Conservation (phyloP, 2,888 invertebrate genomes). For the Caenorhabditis japonica region DNA sequence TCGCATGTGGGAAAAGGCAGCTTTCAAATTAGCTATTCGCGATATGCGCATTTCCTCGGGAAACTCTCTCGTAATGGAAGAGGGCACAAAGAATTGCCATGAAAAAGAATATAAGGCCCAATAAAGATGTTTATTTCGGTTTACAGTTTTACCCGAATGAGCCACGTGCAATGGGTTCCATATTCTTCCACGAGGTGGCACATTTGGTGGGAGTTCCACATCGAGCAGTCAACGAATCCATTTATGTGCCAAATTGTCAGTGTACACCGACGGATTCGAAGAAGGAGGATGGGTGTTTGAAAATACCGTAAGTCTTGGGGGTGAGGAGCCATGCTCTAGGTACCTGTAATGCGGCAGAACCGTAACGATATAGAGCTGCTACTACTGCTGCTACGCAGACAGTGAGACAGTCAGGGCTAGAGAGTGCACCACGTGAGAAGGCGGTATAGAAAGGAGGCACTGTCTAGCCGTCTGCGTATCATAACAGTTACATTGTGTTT, state of each 20-base stretch:
- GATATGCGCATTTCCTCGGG: constrained; percentile 27
- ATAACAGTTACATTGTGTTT: too few species aligned
- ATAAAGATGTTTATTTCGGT: too few species aligned
- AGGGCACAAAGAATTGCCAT: constrained; percentile 34
- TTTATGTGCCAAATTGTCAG: constrained; percentile 59
- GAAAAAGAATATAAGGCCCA: too few species aligned
- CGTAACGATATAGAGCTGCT: too few species aligned
- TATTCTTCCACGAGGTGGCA: constrained; percentile 75
- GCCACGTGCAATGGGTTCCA: constrained; percentile 76
- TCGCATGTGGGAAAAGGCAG: constrained; percentile 20
- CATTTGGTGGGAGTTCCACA: constrained; percentile 74
- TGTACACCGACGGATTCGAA: constrained; percentile 38
- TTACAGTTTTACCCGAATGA: constrained; percentile 75
- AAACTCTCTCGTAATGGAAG: constrained; percentile 34
- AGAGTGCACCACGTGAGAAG: too few species aligned
- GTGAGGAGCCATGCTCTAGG: neutral
- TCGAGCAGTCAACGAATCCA: constrained; percentile 49
- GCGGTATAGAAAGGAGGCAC: too few species aligned
- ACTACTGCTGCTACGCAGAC: too few species aligned
- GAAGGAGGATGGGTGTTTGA: constrained; percentile 62
- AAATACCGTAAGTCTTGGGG: constrained; percentile 65
- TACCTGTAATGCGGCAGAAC: too few species aligned
- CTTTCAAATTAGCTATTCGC: constrained; percentile 51
- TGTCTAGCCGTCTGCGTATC: too few species aligned
- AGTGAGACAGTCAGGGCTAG: too few species aligned